Conservation (phyloP, 2,797 vertebrate species). For the Gastrophryne carolinensis region DNA sequence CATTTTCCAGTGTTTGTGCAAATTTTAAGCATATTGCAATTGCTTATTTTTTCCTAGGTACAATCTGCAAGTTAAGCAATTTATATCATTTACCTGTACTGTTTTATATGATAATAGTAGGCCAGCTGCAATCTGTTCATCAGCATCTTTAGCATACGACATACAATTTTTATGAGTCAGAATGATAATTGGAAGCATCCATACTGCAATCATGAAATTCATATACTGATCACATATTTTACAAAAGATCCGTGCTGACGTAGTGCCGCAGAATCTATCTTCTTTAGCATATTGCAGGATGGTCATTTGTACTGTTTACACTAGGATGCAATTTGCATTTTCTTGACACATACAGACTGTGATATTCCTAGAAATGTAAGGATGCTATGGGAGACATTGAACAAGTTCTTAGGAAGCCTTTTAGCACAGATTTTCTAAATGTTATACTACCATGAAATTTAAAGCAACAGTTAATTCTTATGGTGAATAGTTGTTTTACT, state of each 20-base stretch:
- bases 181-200: slow-evolving; percentile 8
- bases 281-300: slow-evolving; percentile 11
- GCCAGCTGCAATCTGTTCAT: slow-evolving; percentile 3
- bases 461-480: neutral
- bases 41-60: neutral
- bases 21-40: neutral
- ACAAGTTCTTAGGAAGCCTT: neutral
- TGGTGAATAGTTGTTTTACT: too few relatives aligned
- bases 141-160: slow-evolving; percentile 11
- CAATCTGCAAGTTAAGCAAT: slow-evolving; percentile 22
- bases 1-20: neutral
- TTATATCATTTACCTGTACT: neutral
- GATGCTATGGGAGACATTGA: neutral
- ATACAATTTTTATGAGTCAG: slow-evolving; percentile 1
- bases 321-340: slow-evolving; percentile 8
- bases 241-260: slow-evolving; percentile 16
- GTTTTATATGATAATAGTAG: slow-evolving; percentile 12
- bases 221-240: slow-evolving; percentile 25
- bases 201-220: slow-evolving; percentile 20
- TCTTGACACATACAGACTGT: slow-evolving; percentile 4
- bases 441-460: neutral
- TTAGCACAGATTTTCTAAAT: neutral
- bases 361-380: neutral
- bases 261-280: slow-evolving; percentile 1
- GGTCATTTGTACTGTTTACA: slow-evolving; percentile 29